phyloP scores from a whole-genome alignment of 2,888 invertebrate genomes.

The Phortica okadai region DNA sequence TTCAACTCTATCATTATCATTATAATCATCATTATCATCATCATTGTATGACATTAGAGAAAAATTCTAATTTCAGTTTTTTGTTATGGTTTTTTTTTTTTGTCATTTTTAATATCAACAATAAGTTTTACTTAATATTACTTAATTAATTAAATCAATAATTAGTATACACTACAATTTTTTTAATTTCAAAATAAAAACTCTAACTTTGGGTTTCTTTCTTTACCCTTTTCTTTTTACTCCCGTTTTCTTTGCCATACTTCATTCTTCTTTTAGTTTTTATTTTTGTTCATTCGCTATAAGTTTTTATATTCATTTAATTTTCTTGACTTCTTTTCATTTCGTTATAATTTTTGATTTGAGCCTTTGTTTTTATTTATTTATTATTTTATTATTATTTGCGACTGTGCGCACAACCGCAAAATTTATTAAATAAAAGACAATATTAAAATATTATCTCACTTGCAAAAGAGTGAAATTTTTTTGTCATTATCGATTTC shows the following conservation, averaged over 20 bases:
- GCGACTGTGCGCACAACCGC: neutral
- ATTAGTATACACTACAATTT: constrained; percentile 66
- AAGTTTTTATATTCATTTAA: neutral
- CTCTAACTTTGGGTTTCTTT: constrained; percentile 33
- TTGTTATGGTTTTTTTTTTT: constrained; percentile 44
- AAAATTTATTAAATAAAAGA: constrained; percentile 3
- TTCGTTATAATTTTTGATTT: constrained; percentile 23
- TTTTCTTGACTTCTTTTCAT: neutral
- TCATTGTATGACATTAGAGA: constrained; percentile 62
- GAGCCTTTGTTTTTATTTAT: constrained; percentile 2
- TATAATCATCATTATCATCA: constrained; percentile 41
- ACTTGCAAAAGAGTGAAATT: neutral
- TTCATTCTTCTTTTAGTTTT: constrained; percentile 21
- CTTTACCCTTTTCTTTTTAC: constrained; percentile 19
- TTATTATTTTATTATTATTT: neutral
- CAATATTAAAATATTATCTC: constrained; percentile 13
- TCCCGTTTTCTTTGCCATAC: constrained; percentile 10
- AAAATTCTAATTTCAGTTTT: constrained; percentile 65
- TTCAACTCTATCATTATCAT: constrained; percentile 37
- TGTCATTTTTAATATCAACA: constrained; percentile 63
- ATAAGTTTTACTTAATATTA: constrained; percentile 66
- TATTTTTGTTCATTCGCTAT: constrained; percentile 4
- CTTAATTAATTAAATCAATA: constrained; percentile 51
- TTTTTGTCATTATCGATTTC: neutral
- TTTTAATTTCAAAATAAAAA: constrained; percentile 35